These are phyloP conservation scores for Sitta europaea DNA, from an alignment of 2,113 vertebrate genomes.

Conservation along the genomic window DNA sequence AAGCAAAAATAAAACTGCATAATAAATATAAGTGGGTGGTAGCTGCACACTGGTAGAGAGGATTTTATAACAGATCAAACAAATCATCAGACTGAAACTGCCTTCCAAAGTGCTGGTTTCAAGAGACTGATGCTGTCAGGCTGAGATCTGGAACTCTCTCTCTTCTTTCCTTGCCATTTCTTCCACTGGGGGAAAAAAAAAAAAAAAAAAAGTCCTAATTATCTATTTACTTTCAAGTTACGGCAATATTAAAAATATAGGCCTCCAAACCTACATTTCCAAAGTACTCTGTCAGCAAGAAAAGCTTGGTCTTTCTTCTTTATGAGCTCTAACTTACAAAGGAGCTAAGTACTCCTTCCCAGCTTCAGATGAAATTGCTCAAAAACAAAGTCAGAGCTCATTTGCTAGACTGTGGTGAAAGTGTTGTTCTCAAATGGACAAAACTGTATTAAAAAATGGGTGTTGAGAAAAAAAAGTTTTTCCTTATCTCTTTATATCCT, in stretches of 20 bases:
- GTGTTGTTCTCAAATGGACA: background rate
- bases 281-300: background rate
- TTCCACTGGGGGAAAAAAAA: background rate
- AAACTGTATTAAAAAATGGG: background rate
- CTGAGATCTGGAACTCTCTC: background rate
- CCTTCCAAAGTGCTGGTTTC: background rate
- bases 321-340: background rate
- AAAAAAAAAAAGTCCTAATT: background rate
- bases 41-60: background rate
- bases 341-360: background rate
- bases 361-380: background rate
- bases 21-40: conserved; percentile 47
- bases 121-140: background rate
- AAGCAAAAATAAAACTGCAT: conserved; percentile 58
- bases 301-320: background rate
- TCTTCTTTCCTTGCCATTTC: background rate
- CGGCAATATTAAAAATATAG: background rate
- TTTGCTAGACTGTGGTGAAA: background rate
- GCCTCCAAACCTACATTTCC: background rate
- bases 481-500: background rate
- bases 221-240: background rate
- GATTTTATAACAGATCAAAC: conserved; percentile 16
- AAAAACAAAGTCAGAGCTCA: background rate
- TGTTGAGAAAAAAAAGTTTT: background rate
- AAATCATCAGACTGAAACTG: background rate